Conservation (phyloP, 2,113 vertebrate species). For the Burhinus bistriatus region DNA sequence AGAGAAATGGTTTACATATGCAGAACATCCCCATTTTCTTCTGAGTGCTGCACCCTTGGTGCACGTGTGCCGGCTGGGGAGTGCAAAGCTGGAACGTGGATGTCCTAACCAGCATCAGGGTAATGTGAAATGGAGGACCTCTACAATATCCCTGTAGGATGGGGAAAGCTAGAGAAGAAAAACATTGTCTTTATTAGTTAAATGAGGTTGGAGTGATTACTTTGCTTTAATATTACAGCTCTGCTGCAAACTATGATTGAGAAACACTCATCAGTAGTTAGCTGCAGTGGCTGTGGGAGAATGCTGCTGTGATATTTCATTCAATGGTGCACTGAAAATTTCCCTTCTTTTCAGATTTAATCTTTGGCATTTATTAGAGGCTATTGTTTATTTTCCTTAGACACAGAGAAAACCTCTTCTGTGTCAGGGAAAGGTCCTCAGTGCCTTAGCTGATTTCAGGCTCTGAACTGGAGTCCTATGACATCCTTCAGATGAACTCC, state of each 20-base stretch:
- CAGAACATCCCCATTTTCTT: background rate
- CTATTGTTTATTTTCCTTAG: background rate
- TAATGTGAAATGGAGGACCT: background rate
- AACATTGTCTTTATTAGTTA: conserved; percentile 33
- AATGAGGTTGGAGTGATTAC: conserved; percentile 33
- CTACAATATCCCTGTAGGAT: background rate
- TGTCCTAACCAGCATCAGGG: background rate
- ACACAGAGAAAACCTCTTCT: background rate
- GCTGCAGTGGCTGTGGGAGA: conserved; percentile 14
- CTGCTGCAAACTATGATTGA: background rate
- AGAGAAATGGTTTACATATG: background rate
- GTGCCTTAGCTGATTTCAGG: background rate
- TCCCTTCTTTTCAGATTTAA: background rate
- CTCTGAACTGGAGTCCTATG: background rate
- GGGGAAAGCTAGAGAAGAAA: background rate
- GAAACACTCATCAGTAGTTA: conserved; percentile 2
- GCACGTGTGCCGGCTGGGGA: background rate
- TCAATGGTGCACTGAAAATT: background rate
- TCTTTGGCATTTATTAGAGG: background rate
- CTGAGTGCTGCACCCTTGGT: background rate
- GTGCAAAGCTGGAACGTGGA: background rate
- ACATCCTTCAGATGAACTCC: background rate
- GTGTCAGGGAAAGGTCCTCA: background rate
- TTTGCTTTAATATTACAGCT: conserved; percentile 19
- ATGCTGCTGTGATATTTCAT: conserved; percentile 29